A percentile compares a stretch with the other conserved stretches of the same genome.
These are phyloP conservation scores for Eristalinus sepulchralis DNA, from an alignment of 2,888 invertebrate genomes.

Conservation along the genomic window DNA sequence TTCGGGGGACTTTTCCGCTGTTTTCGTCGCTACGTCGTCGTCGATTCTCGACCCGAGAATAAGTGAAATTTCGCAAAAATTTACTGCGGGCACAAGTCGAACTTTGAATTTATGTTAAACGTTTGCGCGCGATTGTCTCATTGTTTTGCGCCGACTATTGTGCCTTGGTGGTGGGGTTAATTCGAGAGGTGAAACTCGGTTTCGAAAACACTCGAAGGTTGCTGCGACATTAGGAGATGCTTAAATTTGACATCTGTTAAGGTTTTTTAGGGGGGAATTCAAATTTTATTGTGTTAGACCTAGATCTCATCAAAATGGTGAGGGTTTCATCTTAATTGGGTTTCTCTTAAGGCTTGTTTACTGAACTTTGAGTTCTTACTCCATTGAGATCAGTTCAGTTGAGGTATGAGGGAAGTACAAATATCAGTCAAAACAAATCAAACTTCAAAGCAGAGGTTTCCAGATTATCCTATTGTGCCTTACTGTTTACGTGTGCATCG, in stretches of 20 bases:
- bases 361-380: too few relatives aligned
- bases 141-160: neutral
- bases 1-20: neutral
- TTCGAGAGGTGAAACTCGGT: neutral
- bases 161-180: neutral
- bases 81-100: constrained; percentile 61
- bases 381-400: too few relatives aligned
- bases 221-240: neutral
- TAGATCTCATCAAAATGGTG: too few relatives aligned
- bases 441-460: too few relatives aligned
- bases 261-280: neutral
- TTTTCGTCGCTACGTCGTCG: neutral
- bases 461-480: too few relatives aligned
- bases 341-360: too few relatives aligned
- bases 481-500: too few relatives aligned
- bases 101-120: constrained; percentile 67
- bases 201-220: neutral
- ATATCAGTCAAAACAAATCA: too few relatives aligned
- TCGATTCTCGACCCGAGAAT: constrained; percentile 38
- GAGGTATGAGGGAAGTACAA: too few relatives aligned
- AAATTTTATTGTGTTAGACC: too few relatives aligned
- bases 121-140: constrained; percentile 25
- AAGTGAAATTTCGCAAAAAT: constrained; percentile 58
- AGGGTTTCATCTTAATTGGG: too few relatives aligned
- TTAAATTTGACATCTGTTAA: neutral